These are phyloP conservation scores for Eptesicus fuscus DNA, from an alignment of 2,113 vertebrate species.

Conservation along the genomic window DNA sequence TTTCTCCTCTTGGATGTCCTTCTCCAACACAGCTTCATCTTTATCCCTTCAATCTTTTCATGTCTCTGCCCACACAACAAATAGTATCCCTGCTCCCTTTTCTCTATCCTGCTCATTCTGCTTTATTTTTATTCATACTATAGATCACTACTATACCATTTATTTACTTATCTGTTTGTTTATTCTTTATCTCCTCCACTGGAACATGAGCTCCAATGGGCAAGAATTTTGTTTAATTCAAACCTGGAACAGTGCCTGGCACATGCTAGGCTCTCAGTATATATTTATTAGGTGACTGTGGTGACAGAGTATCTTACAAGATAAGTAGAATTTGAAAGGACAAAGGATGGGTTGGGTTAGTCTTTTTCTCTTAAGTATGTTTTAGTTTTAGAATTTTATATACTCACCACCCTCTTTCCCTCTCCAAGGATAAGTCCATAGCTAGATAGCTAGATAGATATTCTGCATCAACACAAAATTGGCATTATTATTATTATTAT, in stretches of 20 bases:
- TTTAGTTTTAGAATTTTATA: conserved; percentile 11
- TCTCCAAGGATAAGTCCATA: neutral
- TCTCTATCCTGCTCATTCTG: neutral
- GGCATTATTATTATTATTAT: neutral
- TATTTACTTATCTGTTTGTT: neutral
- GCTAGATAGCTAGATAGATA: neutral
- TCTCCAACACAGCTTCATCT: neutral
- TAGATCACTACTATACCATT: neutral
- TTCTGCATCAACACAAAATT: neutral
- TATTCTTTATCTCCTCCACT: neutral
- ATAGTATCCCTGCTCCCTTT: neutral
- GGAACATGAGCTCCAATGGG: neutral
- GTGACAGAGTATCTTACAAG: neutral
- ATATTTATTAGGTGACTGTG: neutral
- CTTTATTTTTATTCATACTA: neutral
- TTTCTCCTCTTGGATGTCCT: neutral
- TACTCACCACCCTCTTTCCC: neutral
- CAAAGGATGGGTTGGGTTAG: neutral
- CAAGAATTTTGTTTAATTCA: neutral
- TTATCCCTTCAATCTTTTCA: neutral
- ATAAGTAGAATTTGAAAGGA: neutral
- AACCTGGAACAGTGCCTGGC: neutral
- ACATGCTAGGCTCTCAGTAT: neutral
- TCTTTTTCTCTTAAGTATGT: neutral
- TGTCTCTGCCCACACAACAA: neutral